Conservation (phyloP, 2,888 invertebrate species). For the Seira ritae region DNA sequence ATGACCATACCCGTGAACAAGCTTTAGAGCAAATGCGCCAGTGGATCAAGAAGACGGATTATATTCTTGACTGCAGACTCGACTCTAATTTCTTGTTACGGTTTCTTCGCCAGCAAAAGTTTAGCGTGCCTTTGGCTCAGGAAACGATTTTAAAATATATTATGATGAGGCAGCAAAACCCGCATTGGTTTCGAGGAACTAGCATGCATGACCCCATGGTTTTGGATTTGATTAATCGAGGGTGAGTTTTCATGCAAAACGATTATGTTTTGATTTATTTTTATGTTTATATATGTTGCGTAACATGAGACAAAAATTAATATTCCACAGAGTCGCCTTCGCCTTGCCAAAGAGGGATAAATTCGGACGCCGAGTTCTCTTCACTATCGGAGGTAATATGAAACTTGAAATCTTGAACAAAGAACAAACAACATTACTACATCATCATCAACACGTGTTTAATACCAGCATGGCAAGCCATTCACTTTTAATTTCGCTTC, state of each 20-base stretch:
- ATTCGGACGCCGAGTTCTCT: slow-evolving; percentile 84
- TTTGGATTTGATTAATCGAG: slow-evolving; percentile 83
- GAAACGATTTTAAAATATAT: slow-evolving; percentile 87
- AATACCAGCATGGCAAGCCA: background rate
- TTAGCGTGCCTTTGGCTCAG: slow-evolving; percentile 86
- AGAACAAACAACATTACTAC: no score
- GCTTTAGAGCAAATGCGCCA: slow-evolving; percentile 82
- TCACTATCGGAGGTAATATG: slow-evolving; percentile 84
- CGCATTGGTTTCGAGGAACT: slow-evolving; percentile 85
- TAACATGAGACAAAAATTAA: slow-evolving; percentile 59
- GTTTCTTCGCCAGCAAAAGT: slow-evolving; percentile 88
- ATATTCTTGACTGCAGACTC: slow-evolving; percentile 82
- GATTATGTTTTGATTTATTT: background rate
- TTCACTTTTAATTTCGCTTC: background rate
- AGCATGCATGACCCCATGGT: slow-evolving; percentile 84
- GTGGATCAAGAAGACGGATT: slow-evolving; percentile 84
- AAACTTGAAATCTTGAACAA: background rate
- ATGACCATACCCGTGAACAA: slow-evolving; percentile 81
- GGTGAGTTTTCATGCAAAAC: no score
- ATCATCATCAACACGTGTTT: background rate
- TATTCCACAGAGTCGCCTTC: slow-evolving; percentile 82
- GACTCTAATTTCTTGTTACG: slow-evolving; percentile 82
- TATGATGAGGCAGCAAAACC: slow-evolving; percentile 85
- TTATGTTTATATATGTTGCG: background rate
- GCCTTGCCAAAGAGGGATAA: slow-evolving; percentile 86